phyloP scores from a whole-genome alignment of 1,140 invertebrate species.

The Pogonomyrmex barbatus region DNA sequence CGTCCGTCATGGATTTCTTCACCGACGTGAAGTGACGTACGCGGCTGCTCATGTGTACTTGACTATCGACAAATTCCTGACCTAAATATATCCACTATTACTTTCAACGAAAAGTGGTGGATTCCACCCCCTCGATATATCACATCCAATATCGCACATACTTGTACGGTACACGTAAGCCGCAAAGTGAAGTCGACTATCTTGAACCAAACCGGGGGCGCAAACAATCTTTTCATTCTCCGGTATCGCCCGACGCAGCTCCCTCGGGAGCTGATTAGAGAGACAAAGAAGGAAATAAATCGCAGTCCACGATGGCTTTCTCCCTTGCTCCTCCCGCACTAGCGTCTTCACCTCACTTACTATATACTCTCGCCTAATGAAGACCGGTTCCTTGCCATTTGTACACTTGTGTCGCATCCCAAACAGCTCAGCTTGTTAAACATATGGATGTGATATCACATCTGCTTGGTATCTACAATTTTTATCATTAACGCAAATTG shows the following conservation, averaged over 20 bases:
- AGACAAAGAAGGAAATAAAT: conserved; percentile 75
- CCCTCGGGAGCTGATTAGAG: conserved; percentile 75
- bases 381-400: conserved; percentile 13
- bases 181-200: conserved; percentile 60
- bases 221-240: conserved; percentile 75
- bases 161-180: conserved; percentile 26
- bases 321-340: conserved; percentile 22
- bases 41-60: neutral
- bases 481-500: neutral
- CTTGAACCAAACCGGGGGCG: conserved; percentile 53
- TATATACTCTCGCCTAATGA: conserved; percentile 52
- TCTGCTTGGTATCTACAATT: neutral
- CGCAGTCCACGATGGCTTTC: conserved; percentile 62
- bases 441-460: conserved; percentile 33
- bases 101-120: neutral
- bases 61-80: conserved; percentile 37
- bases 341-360: conserved; percentile 53
- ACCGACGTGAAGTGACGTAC: conserved; percentile 21
- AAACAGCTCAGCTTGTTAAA: neutral
- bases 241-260: conserved; percentile 67
- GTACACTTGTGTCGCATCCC: neutral
- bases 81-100: conserved; percentile 63
- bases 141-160: neutral
- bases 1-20: conserved; percentile 58
- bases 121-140: neutral